Base-by-base conservation (phyloP, 2,797 vertebrate species). In the Catharus ustulatus region DNA sequence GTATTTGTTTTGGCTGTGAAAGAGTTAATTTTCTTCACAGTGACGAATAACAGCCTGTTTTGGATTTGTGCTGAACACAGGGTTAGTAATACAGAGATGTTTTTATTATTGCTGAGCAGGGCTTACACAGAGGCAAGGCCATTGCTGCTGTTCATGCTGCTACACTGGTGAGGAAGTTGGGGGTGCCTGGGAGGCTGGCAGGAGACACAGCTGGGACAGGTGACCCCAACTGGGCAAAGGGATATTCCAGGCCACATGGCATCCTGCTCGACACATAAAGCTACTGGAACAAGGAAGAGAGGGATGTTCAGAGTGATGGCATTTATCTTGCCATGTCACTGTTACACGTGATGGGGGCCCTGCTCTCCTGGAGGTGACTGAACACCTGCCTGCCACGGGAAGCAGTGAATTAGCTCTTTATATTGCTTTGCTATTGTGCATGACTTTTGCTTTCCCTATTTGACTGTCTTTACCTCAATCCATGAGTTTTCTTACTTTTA, bases 101-200 rank as follows among this genome's bases (percentile, higher is more conserved):
- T n/a, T 63, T 38, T 45, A 24, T 45, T 51, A 6, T 19, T 63
- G 23, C 12, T 51, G 38, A 83, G 43, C 29, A 26, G n/a, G 26
- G 24, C 38, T 64, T 15, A 13, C 32, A 57, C 11, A 49, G 32
- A 63, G 26, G 17, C 34, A 34, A 81, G 12, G 58, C 20, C 5
- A 61, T 40, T 71, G 6, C 26, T 6, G 13, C 17, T 43, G 10
- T 16, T 10, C 0, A 0, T 51, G 4, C 11, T 34, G 11, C 17
- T 27, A 51, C 1, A 0, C 7, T n/a, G 49, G 19, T 0, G 3
- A 38, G 6, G 17, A 3, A 32, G 7, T 2, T 36, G 18, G 1
- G 6, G 13, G 5, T 9, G 5, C 8, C 4, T 22, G 12, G 23
- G 57, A 71, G 10, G 29, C 0, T 34, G 15, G 20, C 38, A 64